These are phyloP conservation scores for Ciconia maguari DNA, from an alignment of 2,113 vertebrate species.

Conservation along the genomic window DNA sequence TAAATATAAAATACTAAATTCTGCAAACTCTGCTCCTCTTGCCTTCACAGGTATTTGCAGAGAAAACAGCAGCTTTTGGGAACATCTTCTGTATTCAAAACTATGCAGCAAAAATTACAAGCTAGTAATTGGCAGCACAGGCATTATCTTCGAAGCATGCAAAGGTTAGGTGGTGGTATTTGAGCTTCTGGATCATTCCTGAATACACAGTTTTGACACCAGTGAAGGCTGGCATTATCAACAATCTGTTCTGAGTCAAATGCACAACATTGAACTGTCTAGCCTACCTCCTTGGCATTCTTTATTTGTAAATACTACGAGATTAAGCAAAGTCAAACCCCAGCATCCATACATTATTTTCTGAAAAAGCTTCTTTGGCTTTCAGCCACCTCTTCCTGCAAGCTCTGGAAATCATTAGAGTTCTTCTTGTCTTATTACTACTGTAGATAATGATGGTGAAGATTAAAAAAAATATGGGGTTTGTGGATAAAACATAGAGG, in stretches of 20 bases:
- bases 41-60: background rate
- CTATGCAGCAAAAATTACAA: background rate
- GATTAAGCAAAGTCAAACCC: background rate
- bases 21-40: background rate
- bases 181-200: background rate
- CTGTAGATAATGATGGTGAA: background rate
- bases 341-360: background rate
- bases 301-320: background rate
- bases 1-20: background rate
- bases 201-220: background rate
- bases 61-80: background rate
- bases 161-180: background rate
- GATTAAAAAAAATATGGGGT: background rate
- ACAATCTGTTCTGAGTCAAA: background rate
- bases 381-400: background rate
- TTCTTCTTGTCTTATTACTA: conserved; percentile 3
- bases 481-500: background rate
- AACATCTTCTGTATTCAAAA: background rate
- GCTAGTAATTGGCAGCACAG: background rate
- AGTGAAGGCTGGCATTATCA: background rate
- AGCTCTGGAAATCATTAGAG: conserved; percentile 45
- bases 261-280: background rate
- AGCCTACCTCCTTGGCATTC: background rate
- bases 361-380: background rate
- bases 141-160: background rate